Evolutionary conservation across 2,888 invertebrate genomes (phyloP), one percentile per base, ranked within the genome.

Genomic region (Apomyelois bistriatella): DNA sequence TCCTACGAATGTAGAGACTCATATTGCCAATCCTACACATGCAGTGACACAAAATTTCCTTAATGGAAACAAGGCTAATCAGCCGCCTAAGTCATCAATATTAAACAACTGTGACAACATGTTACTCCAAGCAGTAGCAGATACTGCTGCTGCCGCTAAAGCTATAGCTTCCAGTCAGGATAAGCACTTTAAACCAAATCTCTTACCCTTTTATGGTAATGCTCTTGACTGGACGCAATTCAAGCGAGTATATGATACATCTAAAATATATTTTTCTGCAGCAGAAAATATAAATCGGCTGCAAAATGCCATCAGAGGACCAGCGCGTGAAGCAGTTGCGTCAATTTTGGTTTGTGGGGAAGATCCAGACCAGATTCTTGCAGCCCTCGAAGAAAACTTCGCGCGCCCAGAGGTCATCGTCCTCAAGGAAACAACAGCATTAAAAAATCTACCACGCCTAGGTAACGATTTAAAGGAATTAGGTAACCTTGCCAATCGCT

Each of bases 351-450:
- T 52, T 53, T 0, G 54, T 58, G 6, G 54, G 52, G 1, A 22
- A 22, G 53, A 58, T 6, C 61, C 65, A 0, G 54, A 55, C 0
- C 22, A 64, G 0, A 55, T 68, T 0, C 58, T 66, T 54, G 49
- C 36, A 6, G 58, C 60, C 0, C 48, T 67, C 1, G 64, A 64
- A 15, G 22, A 22, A 5, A 22, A 22, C 5, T 22, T 22, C 5
- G 22, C 22, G 52, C 22, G 5, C 5, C 22, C 65, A 0, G 65
- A 64, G 17, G 9, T 55, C 0, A 53, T 65, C 1, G 53, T 65
- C 0, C 56, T 58, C 12, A 41, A 42, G 9, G 53, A 58, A 1
- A 8, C 61, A 0, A 56, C 56, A 0, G 51, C 57, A 0, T 9
- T 64, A 0, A 61, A 55, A 28, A 58, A 37, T n/a, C 30, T 66